Evolutionary conservation across 1,140 invertebrate species (phyloP).

Genomic region (Zaprionus vittiger): DNA sequence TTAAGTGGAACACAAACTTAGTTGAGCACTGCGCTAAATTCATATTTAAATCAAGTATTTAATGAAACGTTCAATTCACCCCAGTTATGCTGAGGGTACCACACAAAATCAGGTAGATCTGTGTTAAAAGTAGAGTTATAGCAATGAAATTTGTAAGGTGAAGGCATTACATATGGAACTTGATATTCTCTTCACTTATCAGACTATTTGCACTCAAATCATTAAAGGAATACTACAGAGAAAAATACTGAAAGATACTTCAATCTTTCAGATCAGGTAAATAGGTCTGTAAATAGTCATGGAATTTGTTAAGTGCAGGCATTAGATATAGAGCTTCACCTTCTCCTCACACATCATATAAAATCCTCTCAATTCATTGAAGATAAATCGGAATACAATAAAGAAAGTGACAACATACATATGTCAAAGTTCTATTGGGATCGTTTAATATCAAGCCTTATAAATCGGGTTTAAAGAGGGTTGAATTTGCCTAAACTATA

Average conservation of each 20-base stretch:
- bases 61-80: neutral
- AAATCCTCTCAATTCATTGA: neutral
- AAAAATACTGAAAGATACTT: too few relatives aligned
- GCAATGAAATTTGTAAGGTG: neutral
- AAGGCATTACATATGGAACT: neutral
- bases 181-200: too few relatives aligned
- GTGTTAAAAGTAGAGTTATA: neutral
- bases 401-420: neutral
- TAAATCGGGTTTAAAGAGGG: too few relatives aligned
- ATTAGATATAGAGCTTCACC: neutral
- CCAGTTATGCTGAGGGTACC: neutral
- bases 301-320: neutral
- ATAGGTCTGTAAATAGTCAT: too few relatives aligned
- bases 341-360: neutral
- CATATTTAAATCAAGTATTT: neutral
- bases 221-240: too few relatives aligned
- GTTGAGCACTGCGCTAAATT: neutral
- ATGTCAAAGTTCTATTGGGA: slow-evolving; percentile 48
- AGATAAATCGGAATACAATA: neutral
- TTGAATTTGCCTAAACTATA: too few relatives aligned
- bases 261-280: too few relatives aligned
- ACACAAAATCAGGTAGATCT: neutral
- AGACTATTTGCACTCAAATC: too few relatives aligned
- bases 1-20: slow-evolving; percentile 26
- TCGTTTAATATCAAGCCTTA: slow-evolving; percentile 29